Evolutionary conservation across 2,888 invertebrate genomes (phyloP), one percentile per base, ranked within the genome.

Genomic region (Hecatera dysodea): DNA sequence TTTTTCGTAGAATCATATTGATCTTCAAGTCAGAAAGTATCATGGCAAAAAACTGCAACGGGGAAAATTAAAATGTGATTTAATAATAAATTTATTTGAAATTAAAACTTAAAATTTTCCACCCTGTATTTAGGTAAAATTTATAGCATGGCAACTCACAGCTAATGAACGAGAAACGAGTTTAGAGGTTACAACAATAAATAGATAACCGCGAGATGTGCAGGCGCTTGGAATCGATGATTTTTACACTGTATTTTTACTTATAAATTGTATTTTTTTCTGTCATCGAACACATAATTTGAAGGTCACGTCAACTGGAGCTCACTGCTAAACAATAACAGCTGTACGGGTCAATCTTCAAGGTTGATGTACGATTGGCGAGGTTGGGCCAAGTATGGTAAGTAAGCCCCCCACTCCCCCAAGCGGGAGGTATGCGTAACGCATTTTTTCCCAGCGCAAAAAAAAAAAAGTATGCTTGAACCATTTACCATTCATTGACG

Each of bases 141-240:
- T 33, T 57, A 22, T 36, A 17, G 19, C 22, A 27, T 44, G 39
- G 70, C 50, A 69, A 52, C 77, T 29, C 44, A 15, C 2, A 24
- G 9, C 0, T 70, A 57, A 56, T 57, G 19, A 70, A 1, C 1
- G 46, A 48, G 42, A 76, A 74, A 74, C 74, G 42, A 29, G 74
- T 74, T 74, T 39, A 44, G 61, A 74, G 74, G 74, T 74, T 75
- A 76, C 17, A 19, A 42, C 22, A 72, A 71, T 53, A 74, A 73
- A 67, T n/a, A 48, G 76, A 76, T 74, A 76, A 61, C 15, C 6
- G 15, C 50, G 29, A 56, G 48, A 72, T n/a, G 19, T 27, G 15
- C 36, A 39, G 4, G 19, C 52, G 24, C 12, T 24, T 3, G 48
- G 48, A 44, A 48, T 50, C 42, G 69, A 48, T 60, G 27, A 76